Evolutionary conservation across 2,888 invertebrate species (phyloP), one percentile per base, ranked within the genome.

Genomic region (Lochmaea capreae): DNA sequence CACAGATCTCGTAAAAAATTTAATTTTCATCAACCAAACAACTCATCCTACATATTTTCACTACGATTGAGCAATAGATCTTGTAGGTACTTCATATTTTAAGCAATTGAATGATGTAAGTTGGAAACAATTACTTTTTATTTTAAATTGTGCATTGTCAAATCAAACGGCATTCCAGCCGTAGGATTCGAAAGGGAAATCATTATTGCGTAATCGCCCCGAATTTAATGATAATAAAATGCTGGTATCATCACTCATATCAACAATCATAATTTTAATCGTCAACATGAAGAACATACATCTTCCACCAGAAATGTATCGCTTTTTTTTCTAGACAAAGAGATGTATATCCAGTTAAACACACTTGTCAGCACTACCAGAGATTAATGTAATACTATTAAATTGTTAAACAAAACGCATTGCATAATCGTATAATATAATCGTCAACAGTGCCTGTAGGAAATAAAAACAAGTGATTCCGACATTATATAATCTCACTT

Each of bases 231-330:
- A 22, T 58, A 58, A 26, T 26, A 54, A 58, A 58, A 26, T 58
- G 14, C 58, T 18, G 22, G 58, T 58, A 58, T 58, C 58, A 58
- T 58, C 26, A 58, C 12, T 58, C 58, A 58, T 26, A 58, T 58
- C 58, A 22, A 58, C 58, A 26, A 58, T 58, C 58, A 26, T 58
- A 12, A 58, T 22, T 22, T n/a, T 58, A 58, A 58, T 58, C 58
- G 11, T 22, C 18, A 14, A 54, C n/a, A 54, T n/a, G 3, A 8
- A 54, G 54, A 54, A 18, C 54, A 54, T 54, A 54, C 8, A 54
- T n/a, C 54, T 18, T n/a, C 12, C 3, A 58, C 9, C 14, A 11
- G 57, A 57, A 57, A 57, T 6, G 16, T 16, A 54, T 54, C 57
- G 57, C 10, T 57, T 57, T 57, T 54, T 22, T 26, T 58, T 58